These are phyloP conservation scores for silkworm (Bombyx mori) DNA, from an alignment of 1,140 invertebrate genomes.

Conservation along the genomic window DNA sequence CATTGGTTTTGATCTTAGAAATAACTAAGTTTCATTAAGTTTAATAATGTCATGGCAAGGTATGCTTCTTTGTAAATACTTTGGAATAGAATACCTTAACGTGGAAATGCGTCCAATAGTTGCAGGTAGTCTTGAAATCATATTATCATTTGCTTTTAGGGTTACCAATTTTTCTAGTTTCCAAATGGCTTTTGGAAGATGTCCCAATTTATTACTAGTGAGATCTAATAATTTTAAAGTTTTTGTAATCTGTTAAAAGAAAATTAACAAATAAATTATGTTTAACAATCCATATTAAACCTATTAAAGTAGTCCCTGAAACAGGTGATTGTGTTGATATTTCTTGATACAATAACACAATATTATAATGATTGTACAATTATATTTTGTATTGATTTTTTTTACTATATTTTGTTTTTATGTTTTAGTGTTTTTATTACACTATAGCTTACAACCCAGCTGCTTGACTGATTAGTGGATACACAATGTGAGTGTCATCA, in stretches of 20 bases:
- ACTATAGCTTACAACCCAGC: no score
- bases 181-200: slow-evolving; percentile 74
- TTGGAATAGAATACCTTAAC: slow-evolving; percentile 33
- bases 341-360: no score
- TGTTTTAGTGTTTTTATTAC: no score
- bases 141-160: slow-evolving; percentile 72
- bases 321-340: no score
- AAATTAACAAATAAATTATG: neutral
- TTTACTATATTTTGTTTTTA: no score
- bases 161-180: slow-evolving; percentile 73
- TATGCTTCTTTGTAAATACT: neutral
- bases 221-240: slow-evolving; percentile 74
- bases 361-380: no score
- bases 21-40: neutral
- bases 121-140: slow-evolving; percentile 49
- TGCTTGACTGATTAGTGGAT: no score
- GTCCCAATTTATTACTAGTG: slow-evolving; percentile 73
- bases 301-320: no score
- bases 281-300: no score
- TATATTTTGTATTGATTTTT: no score
- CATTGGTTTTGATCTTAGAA: no score
- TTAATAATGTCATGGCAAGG: neutral
- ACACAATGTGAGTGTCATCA: no score
- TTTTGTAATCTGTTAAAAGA: slow-evolving; percentile 53
- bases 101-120: slow-evolving; percentile 55